Evolutionary conservation across 2,113 vertebrate genomes (phyloP).

Genomic region (Toxotes jaculatrix): DNA sequence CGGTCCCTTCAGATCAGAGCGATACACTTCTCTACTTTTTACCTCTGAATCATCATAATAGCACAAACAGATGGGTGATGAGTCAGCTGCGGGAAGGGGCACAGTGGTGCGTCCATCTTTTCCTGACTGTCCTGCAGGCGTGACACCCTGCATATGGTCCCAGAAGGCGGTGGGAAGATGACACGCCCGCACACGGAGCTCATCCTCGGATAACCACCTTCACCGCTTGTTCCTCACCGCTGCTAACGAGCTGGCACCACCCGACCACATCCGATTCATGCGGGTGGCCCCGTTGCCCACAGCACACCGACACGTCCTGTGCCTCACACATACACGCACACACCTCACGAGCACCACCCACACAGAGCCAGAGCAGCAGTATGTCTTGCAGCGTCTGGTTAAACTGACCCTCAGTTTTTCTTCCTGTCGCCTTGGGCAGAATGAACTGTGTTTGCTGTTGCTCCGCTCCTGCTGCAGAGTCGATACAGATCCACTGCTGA

Average conservation of each 20-base stretch:
- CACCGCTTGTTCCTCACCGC: neutral
- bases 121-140: neutral
- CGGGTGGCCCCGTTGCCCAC: neutral
- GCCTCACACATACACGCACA: neutral
- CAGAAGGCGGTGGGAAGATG: conserved; percentile 26
- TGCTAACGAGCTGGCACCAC: conserved; percentile 7
- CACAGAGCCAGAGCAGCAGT: conserved; percentile 22
- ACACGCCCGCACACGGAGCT: conserved; percentile 17
- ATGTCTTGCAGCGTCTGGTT: conserved; percentile 16
- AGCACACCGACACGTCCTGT: neutral
- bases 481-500: conserved; percentile 11
- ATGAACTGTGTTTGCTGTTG: neutral
- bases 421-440: neutral
- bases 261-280: conserved; percentile 35
- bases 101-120: neutral
- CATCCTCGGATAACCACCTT: neutral
- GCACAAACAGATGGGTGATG: conserved; percentile 27
- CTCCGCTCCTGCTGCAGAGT: neutral
- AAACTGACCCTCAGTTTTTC: conserved; percentile 25
- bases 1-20: neutral
- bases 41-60: neutral
- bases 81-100: conserved; percentile 38
- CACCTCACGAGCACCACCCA: conserved; percentile 17
- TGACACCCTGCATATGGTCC: conserved; percentile 23
- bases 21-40: neutral